phyloP scores from a whole-genome alignment of 2,113 vertebrate species.

The Ptychochromis oligacanthus region DNA sequence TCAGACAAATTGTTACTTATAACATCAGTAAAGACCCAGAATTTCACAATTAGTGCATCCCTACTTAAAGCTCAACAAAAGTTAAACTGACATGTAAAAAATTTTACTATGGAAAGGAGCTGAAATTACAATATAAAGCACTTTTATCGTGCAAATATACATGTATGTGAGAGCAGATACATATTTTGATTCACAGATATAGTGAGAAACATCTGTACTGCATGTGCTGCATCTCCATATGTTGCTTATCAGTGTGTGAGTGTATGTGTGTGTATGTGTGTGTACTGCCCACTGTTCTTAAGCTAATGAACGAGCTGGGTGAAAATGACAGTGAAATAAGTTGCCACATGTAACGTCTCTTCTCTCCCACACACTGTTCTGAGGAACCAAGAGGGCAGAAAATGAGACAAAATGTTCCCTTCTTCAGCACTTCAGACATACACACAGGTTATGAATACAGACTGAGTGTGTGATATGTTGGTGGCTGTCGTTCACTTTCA shows the following conservation, averaged over 20 bases:
- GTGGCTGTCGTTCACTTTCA: not conserved
- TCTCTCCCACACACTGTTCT: conserved; percentile 34
- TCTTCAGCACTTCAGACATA: not conserved
- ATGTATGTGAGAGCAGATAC: not conserved
- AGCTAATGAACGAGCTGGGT: conserved; percentile 69
- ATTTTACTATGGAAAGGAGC: no score
- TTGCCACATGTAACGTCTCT: conserved; percentile 29
- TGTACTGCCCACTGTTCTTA: conserved; percentile 27
- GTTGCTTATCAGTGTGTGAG: not conserved
- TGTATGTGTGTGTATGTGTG: not conserved
- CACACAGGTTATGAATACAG: not conserved
- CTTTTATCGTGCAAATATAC: not conserved
- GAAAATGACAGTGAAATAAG: conserved; percentile 74
- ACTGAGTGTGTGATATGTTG: not conserved
- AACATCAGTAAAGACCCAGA: not conserved
- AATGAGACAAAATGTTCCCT: conserved; percentile 18
- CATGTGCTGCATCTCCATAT: not conserved
- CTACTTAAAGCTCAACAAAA: not conserved
- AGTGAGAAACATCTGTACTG: not conserved
- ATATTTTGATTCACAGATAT: not conserved
- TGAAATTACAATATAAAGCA: no score
- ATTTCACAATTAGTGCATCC: not conserved
- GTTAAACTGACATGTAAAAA: not conserved
- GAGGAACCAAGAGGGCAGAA: not conserved
- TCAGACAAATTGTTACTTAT: not conserved